These are phyloP conservation scores for Rostratula benghalensis DNA, from an alignment of 2,113 vertebrate genomes.

Conservation along the genomic window DNA sequence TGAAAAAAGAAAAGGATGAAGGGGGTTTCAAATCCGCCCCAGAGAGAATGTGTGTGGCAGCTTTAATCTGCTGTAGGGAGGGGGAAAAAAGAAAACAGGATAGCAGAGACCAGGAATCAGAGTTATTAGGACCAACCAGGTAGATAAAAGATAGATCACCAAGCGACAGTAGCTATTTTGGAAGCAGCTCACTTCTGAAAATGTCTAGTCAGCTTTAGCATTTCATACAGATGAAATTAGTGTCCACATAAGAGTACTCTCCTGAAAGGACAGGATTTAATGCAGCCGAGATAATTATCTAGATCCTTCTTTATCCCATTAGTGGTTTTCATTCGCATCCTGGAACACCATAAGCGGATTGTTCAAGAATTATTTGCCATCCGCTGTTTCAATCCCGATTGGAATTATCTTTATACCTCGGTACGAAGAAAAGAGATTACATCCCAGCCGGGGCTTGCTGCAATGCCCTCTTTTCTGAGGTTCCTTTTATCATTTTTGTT, in stretches of 20 bases:
- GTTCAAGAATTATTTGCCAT: slow-evolving; percentile 72
- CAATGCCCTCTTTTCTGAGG: slow-evolving; percentile 49
- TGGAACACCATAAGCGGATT: slow-evolving; percentile 75
- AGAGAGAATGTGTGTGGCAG: not conserved
- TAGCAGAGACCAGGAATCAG: not conserved
- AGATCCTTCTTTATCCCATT: slow-evolving; percentile 78
- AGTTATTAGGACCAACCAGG: not conserved
- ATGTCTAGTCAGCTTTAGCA: slow-evolving; percentile 10
- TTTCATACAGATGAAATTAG: slow-evolving; percentile 14
- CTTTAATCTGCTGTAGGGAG: not conserved
- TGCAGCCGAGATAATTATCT: slow-evolving; percentile 74
- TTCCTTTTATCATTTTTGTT: not conserved
- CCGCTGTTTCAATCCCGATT: slow-evolving; percentile 63
- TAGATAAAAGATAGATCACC: not conserved
- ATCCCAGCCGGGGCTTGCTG: slow-evolving; percentile 28
- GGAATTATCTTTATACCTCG: slow-evolving; percentile 69
- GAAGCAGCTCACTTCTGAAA: slow-evolving; percentile 24
- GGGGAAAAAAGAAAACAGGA: not conserved
- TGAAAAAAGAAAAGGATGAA: slow-evolving; percentile 14
- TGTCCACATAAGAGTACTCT: slow-evolving; percentile 40
- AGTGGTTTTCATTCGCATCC: slow-evolving; percentile 74
- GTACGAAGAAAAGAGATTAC: slow-evolving; percentile 68
- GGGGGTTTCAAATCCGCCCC: not conserved
- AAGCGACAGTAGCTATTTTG: not conserved
- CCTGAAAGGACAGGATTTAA: slow-evolving; percentile 58